These are phyloP conservation scores for Zosterops japonicus DNA, from an alignment of 2,113 vertebrate species.

Conservation along the genomic window DNA sequence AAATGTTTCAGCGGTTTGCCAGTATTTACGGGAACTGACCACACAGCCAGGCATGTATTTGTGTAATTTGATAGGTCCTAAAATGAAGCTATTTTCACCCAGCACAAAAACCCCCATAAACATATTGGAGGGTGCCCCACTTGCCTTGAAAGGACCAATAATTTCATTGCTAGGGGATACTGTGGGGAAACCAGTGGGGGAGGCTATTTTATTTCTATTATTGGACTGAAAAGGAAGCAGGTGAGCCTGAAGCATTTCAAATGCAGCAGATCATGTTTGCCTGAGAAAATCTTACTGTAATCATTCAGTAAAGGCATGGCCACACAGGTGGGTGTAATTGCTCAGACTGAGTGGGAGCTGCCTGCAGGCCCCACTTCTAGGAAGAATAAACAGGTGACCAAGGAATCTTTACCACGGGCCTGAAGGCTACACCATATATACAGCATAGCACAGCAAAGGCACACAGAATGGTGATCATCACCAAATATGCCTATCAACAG, in stretches of 20 bases:
- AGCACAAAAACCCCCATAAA: neutral
- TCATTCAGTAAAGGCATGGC: neutral
- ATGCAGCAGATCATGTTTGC: accelerated
- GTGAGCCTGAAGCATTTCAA: neutral
- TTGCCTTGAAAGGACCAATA: neutral
- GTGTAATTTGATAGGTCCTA: neutral
- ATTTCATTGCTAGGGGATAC: neutral
- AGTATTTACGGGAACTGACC: neutral
- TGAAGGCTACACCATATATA: neutral
- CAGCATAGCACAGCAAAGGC: accelerated
- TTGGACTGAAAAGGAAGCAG: neutral
- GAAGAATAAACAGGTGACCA: neutral
- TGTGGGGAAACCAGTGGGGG: neutral
- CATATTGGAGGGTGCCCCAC: neutral
- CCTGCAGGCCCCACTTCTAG: neutral
- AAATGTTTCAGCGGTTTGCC: neutral
- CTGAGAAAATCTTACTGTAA: neutral
- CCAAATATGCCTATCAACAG: neutral
- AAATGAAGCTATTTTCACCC: neutral
- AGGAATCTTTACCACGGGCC: neutral
- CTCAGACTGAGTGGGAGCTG: neutral
- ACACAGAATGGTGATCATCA: neutral
- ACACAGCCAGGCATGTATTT: neutral
- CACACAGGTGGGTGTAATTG: accelerated
- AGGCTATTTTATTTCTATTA: neutral